Conservation (phyloP, 2,797 vertebrate genomes). For the Syndactyla subalaris region DNA sequence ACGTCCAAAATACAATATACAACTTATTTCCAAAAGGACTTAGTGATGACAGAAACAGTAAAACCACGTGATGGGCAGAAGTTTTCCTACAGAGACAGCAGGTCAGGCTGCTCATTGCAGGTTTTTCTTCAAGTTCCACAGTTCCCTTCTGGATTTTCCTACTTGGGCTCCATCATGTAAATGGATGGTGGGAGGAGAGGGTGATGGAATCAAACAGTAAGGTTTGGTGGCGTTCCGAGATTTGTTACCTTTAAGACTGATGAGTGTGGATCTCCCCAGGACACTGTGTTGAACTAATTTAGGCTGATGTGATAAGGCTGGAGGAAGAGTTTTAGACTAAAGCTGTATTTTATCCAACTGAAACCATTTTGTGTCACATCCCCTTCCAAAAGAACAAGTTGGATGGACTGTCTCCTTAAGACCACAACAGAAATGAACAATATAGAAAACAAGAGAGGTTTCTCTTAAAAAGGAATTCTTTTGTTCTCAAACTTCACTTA, state of each 20-base stretch:
- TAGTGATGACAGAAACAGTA: neutral
- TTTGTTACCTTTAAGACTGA: neutral
- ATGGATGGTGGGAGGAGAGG: neutral
- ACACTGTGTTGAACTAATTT: rapidly evolving
- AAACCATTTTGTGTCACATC: neutral
- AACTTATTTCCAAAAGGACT: constrained; percentile 50
- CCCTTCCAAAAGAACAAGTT: neutral
- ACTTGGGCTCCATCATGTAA: neutral
- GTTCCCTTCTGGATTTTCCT: neutral
- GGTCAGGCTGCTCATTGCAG: rapidly evolving
- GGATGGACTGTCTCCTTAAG: neutral
- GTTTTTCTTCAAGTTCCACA: neutral
- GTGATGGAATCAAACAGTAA: neutral
- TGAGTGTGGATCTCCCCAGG: neutral
- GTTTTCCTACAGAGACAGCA: neutral
- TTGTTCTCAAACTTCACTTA: constrained; percentile 29
- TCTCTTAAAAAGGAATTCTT: constrained; percentile 11
- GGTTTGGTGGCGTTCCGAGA: neutral
- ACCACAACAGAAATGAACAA: constrained; percentile 3
- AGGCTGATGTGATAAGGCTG: neutral
- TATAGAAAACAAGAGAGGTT: neutral
- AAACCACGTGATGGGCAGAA: neutral
- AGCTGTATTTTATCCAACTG: neutral
- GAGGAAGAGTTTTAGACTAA: neutral
- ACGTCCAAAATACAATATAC: constrained; percentile 69